Percentiles rank a stretch among this genome's conserved stretches.
phyloP scores from a whole-genome alignment of 2,113 vertebrate genomes.

The Pantherophis guttatus region DNA sequence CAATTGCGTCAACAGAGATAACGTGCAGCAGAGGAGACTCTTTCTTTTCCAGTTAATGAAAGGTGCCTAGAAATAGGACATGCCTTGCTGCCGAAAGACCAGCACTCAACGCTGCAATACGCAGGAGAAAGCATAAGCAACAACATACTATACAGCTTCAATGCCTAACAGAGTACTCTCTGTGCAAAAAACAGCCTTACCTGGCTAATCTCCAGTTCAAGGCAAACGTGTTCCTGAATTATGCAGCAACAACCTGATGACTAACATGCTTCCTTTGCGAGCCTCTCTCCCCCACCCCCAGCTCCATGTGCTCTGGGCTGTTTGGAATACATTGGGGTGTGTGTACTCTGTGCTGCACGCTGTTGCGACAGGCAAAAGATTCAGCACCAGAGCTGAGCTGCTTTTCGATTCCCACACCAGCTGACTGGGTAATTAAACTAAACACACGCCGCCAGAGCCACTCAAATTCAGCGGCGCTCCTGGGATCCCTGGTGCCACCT shows the following conservation, averaged over 20 bases:
- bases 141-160: background rate
- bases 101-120: background rate
- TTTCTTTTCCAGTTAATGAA: background rate
- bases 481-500: slow-evolving; percentile 18
- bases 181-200: slow-evolving; percentile 19
- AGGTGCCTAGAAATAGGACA: background rate
- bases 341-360: background rate
- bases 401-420: background rate
- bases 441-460: background rate
- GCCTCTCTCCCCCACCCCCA: background rate
- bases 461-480: background rate
- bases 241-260: slow-evolving; percentile 1
- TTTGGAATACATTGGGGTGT: background rate
- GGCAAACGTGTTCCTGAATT: background rate
- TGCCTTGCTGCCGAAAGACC: background rate
- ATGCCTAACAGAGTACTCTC: background rate
- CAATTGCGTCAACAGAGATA: background rate
- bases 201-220: slow-evolving; percentile 7
- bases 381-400: slow-evolving; percentile 6
- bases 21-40: background rate
- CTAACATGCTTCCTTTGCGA: background rate
- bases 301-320: slow-evolving; percentile 12
- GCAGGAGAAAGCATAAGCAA: background rate
- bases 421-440: slow-evolving; percentile 4
- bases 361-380: background rate